Percentiles rank a stretch among this genome's conserved stretches.
Evolutionary conservation across 2,113 vertebrate species (phyloP).

Genomic region (Microtus richardsoni): DNA sequence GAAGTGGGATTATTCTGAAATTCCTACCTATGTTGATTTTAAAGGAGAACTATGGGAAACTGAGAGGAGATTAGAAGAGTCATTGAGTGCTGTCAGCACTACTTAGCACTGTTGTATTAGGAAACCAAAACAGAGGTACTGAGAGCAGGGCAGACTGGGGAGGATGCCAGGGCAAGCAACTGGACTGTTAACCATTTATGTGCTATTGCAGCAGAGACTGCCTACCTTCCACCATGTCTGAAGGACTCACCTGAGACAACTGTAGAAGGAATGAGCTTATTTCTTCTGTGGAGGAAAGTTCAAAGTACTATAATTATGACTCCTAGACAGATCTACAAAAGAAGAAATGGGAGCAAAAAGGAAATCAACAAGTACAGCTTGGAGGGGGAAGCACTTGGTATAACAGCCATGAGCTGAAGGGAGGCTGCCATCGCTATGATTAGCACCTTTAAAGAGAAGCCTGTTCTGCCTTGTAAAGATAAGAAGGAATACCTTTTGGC

Average conservation of each 20-base stretch:
- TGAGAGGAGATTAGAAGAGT: not conserved
- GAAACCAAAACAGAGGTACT: fast-evolving
- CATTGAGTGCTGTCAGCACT: not conserved
- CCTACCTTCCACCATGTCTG: no score
- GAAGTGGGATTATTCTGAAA: not conserved
- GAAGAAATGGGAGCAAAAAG: not conserved
- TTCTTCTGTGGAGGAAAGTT: not conserved
- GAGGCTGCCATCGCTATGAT: not conserved
- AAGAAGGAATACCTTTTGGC: not conserved
- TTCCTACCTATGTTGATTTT: not conserved
- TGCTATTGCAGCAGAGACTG: not conserved
- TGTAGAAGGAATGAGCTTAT: not conserved
- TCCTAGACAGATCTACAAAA: not conserved
- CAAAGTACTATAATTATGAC: not conserved
- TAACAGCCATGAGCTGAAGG: not conserved
- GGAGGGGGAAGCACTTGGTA: not conserved
- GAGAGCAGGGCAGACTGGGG: no score
- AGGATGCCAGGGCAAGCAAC: not conserved
- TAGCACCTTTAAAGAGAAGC: not conserved
- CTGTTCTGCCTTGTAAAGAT: not conserved
- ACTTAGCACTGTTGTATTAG: not conserved
- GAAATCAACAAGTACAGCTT: not conserved
- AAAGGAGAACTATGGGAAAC: not conserved
- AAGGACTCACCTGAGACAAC: not conserved
- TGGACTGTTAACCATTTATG: not conserved